Percentiles rank a stretch among this genome's conserved stretches.
Conservation (phyloP, 2,797 vertebrate genomes). For the Neoniphon sammara region DNA sequence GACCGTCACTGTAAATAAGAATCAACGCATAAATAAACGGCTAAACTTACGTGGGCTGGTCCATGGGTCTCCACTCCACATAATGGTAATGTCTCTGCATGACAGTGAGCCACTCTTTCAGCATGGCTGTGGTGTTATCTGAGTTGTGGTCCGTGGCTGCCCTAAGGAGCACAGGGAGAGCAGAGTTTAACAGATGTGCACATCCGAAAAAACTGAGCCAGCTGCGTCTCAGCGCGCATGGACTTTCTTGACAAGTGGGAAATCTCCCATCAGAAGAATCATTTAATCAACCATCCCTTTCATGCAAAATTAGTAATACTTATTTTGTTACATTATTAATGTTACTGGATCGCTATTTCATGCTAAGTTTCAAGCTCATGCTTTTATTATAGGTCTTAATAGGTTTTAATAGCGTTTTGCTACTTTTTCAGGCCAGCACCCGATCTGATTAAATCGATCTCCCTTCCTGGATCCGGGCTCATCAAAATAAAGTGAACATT, state of each 20-base stretch:
- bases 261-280: too few relatives aligned
- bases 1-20: background rate
- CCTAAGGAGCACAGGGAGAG: slow-evolving; percentile 78
- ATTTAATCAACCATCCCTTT: too few relatives aligned
- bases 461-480: background rate
- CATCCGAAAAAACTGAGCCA: background rate
- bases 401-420: too few relatives aligned
- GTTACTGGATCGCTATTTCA: too few relatives aligned
- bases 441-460: too few relatives aligned
- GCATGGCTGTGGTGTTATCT: slow-evolving; percentile 90
- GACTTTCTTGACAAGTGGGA: background rate
- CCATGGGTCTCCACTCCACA: slow-evolving; percentile 89
- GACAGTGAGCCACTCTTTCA: slow-evolving; percentile 90
- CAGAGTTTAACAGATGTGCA: background rate
- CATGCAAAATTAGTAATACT: too few relatives aligned
- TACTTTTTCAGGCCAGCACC: too few relatives aligned
- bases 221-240: background rate
- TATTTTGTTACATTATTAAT: too few relatives aligned
- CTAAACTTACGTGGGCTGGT: slow-evolving; percentile 86
- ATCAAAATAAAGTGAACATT: background rate
- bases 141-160: slow-evolving; percentile 93
- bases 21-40: background rate
- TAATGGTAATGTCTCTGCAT: slow-evolving; percentile 88
- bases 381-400: too few relatives aligned
- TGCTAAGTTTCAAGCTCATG: too few relatives aligned